phyloP scores from a whole-genome alignment of 2,888 invertebrate genomes.

The Trisateles emortualis region DNA sequence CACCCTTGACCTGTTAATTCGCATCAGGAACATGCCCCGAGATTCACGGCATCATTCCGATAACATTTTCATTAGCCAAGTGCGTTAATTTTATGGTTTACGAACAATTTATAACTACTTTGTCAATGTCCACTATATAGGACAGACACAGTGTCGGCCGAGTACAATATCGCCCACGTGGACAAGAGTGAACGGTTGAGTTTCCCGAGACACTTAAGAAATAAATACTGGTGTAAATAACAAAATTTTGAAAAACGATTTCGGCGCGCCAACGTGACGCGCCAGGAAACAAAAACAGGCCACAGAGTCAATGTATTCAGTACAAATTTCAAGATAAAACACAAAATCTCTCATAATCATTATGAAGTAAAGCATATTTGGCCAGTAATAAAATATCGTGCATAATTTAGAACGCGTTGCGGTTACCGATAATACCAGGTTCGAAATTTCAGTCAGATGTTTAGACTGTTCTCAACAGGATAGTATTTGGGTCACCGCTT shows the following conservation, averaged over 20 bases:
- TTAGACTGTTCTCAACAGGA: slow-evolving; percentile 62
- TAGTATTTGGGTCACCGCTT: slow-evolving; percentile 77
- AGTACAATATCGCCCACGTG: slow-evolving; percentile 49
- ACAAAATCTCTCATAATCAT: slow-evolving; percentile 8
- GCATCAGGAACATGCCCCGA: slow-evolving; percentile 10
- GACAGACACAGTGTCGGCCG: slow-evolving; percentile 42
- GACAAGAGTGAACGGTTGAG: slow-evolving; percentile 35
- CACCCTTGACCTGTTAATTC: slow-evolving; percentile 34
- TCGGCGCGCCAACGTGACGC: slow-evolving; percentile 6
- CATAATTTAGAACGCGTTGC: slow-evolving; percentile 14
- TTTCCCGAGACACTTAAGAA: slow-evolving; percentile 39
- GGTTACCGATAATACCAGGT: slow-evolving; percentile 28
- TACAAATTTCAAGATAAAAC: slow-evolving; percentile 3
- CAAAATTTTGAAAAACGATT: slow-evolving; percentile 45
- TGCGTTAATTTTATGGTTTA: slow-evolving; percentile 41
- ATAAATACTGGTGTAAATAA: slow-evolving; percentile 37
- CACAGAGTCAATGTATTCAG: slow-evolving; percentile 17
- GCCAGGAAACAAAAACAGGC: slow-evolving; percentile 27
- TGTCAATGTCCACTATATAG: slow-evolving; percentile 54
- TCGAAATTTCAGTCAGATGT: slow-evolving; percentile 63
- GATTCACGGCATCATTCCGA: slow-evolving; percentile 21
- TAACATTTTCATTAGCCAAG: slow-evolving; percentile 40
- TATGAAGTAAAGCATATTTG: slow-evolving; percentile 1
- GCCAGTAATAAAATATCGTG: slow-evolving; percentile 16
- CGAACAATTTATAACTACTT: slow-evolving; percentile 50